Percentiles rank a stretch among this genome's conserved stretches.
Conservation (phyloP, 2,888 invertebrate genomes). For the Colletes collaris region DNA sequence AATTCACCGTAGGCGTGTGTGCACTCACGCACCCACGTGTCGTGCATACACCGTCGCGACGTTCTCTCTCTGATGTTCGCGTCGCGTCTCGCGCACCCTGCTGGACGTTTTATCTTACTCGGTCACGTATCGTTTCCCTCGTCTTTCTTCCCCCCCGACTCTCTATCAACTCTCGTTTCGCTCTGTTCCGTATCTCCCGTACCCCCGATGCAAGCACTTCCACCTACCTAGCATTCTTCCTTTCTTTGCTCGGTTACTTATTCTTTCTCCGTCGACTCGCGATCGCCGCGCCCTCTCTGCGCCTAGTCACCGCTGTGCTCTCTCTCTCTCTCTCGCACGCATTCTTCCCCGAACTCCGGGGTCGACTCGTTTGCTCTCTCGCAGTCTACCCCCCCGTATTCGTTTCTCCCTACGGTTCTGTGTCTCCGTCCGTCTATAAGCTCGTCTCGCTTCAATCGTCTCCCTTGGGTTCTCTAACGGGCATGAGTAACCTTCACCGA, state of each 20-base stretch:
- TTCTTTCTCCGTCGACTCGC: not conserved
- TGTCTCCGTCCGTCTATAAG: not conserved
- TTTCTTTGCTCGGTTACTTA: conserved; percentile 37
- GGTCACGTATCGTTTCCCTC: conserved; percentile 43
- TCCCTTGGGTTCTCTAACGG: conserved; percentile 9
- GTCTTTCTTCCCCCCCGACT: conserved; percentile 1
- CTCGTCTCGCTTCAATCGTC: not conserved
- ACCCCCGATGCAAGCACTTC: not conserved
- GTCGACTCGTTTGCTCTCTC: conserved; percentile 17
- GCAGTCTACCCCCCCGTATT: not conserved
- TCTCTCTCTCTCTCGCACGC: conserved; percentile 21
- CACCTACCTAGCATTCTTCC: conserved; percentile 23
- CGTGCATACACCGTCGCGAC: conserved; percentile 23
- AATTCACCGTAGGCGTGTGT: conserved; percentile 26
- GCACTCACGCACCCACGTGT: conserved; percentile 30
- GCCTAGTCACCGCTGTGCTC: too few relatives aligned
- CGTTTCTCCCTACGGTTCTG: conserved; percentile 3
- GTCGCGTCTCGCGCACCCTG: conserved; percentile 43
- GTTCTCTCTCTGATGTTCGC: not conserved
- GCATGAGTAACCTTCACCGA: conserved; percentile 45
- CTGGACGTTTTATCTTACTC: conserved; percentile 47
- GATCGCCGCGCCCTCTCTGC: not conserved
- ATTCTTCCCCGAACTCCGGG: conserved; percentile 31
- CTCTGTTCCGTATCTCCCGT: conserved; percentile 37
- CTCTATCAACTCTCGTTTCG: conserved; percentile 21